Percentiles rank a stretch among this genome's conserved stretches.
phyloP scores from a whole-genome alignment of 92 coral and sea anemone species.

The Siderastrea siderea region DNA sequence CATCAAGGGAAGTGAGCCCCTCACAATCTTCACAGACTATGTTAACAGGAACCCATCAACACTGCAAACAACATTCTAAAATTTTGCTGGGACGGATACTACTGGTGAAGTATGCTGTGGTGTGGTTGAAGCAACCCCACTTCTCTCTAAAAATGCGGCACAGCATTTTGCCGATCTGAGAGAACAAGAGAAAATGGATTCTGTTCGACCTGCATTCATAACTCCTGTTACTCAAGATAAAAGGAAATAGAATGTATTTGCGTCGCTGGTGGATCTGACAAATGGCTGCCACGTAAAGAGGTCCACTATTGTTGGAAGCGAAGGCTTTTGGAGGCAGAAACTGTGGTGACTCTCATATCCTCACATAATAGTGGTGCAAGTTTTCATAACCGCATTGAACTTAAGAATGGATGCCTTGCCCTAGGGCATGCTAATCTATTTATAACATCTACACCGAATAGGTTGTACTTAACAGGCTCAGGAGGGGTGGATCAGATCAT shows the following conservation, averaged over 20 bases:
- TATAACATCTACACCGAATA: conserved; percentile 79
- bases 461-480: conserved; percentile 41
- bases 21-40: conserved; percentile 76
- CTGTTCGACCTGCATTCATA: conserved; percentile 52
- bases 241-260: conserved; percentile 74
- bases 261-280: conserved; percentile 73
- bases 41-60: conserved; percentile 75
- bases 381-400: conserved; percentile 72
- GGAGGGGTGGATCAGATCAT: conserved; percentile 63
- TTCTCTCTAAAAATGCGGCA: conserved; percentile 60
- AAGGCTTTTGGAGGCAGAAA: conserved; percentile 48
- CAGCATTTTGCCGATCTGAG: conserved; percentile 76
- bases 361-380: conserved; percentile 80
- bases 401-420: conserved; percentile 40
- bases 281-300: conserved; percentile 72
- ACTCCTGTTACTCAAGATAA: conserved; percentile 49
- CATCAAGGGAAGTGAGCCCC: conserved; percentile 62
- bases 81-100: conserved; percentile 69
- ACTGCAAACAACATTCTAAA: conserved; percentile 79
- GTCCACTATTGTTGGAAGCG: conserved; percentile 78
- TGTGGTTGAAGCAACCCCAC: conserved; percentile 73
- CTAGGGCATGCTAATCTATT: too few relatives aligned
- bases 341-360: conserved; percentile 55
- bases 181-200: conserved; percentile 46
- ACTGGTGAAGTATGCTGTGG: conserved; percentile 80